A percentile compares a stretch with the other conserved stretches of the same genome.
Evolutionary conservation across 1,140 invertebrate genomes (phyloP).

Genomic region (Euglossa dilemma): DNA sequence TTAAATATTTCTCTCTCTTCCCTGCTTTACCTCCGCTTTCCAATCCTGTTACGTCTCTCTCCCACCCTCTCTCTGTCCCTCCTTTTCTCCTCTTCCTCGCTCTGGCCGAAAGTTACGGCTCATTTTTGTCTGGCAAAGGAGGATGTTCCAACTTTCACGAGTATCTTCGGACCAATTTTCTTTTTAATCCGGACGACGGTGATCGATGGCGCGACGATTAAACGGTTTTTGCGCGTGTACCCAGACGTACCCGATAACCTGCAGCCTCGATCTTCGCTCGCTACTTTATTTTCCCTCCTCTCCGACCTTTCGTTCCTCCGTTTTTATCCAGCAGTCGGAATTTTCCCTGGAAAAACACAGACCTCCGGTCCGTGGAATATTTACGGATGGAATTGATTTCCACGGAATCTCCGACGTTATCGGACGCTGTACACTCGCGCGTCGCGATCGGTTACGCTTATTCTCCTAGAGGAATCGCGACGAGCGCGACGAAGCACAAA

Average conservation of each 20-base stretch:
- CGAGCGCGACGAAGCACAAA: no score
- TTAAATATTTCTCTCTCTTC: not conserved
- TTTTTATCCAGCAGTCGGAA: not conserved
- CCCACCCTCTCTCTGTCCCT: not conserved
- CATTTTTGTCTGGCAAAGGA: not conserved
- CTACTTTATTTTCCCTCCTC: not conserved
- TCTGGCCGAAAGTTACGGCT: not conserved
- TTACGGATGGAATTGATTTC: not conserved
- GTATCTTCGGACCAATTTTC: not conserved
- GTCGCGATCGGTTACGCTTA: not conserved
- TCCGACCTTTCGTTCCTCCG: not conserved
- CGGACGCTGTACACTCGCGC: no score
- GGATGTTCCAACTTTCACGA: not conserved
- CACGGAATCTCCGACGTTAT: not conserved
- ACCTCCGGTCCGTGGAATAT: not conserved
- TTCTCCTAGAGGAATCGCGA: not conserved
- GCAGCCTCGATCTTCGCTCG: not conserved
- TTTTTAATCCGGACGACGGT: conserved; percentile 26
- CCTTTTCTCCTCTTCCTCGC: rapidly evolving
- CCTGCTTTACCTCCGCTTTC: not conserved
- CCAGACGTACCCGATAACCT: not conserved
- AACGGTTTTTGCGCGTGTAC: conserved; percentile 20
- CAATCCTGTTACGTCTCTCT: no score
- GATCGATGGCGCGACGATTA: conserved; percentile 34
- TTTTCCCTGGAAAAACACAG: not conserved